These are phyloP conservation scores for Nannoperca obscura DNA, from an alignment of 2,797 vertebrate genomes.

Conservation along the genomic window DNA sequence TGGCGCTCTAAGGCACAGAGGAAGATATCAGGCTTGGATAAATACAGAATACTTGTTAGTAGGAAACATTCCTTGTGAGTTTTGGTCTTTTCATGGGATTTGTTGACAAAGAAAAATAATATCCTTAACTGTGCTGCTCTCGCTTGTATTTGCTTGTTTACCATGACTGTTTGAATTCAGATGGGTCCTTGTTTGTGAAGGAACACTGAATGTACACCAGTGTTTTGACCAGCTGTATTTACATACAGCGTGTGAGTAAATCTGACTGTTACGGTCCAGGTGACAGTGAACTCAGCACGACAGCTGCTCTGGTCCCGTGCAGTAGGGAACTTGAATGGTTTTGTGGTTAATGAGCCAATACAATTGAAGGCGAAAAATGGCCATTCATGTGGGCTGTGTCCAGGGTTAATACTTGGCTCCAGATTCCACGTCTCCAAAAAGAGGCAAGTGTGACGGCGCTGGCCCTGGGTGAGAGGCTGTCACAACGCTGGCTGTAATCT, in stretches of 20 bases:
- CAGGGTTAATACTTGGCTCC: slow-evolving; percentile 19
- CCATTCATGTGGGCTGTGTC: slow-evolving; percentile 10
- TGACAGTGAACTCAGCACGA: slow-evolving; percentile 30
- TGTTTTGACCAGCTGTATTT: slow-evolving; percentile 39
- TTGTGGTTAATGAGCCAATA: slow-evolving; percentile 41
- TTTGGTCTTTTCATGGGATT: slow-evolving; percentile 1
- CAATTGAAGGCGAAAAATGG: slow-evolving; percentile 11
- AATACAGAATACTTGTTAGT: not conserved
- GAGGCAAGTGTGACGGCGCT: slow-evolving; percentile 40
- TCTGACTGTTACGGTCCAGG: slow-evolving; percentile 18
- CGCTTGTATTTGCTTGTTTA: not conserved
- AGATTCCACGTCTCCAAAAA: slow-evolving; percentile 29
- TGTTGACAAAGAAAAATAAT: slow-evolving; percentile 1
- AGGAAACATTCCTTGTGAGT: not conserved
- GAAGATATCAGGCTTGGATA: not conserved
- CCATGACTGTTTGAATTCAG: not conserved
- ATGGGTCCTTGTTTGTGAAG: not conserved
- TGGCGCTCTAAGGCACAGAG: slow-evolving; percentile 8
- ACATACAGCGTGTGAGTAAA: slow-evolving; percentile 10
- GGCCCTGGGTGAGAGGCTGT: slow-evolving; percentile 65
- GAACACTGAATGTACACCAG: not conserved
- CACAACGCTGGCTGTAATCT: slow-evolving; percentile 74
- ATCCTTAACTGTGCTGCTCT: not conserved
- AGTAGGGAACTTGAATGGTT: slow-evolving; percentile 30
- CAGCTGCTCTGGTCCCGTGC: slow-evolving; percentile 20